These are phyloP conservation scores for Gallinago undulata DNA, from an alignment of 2,113 vertebrate species.

Conservation along the genomic window DNA sequence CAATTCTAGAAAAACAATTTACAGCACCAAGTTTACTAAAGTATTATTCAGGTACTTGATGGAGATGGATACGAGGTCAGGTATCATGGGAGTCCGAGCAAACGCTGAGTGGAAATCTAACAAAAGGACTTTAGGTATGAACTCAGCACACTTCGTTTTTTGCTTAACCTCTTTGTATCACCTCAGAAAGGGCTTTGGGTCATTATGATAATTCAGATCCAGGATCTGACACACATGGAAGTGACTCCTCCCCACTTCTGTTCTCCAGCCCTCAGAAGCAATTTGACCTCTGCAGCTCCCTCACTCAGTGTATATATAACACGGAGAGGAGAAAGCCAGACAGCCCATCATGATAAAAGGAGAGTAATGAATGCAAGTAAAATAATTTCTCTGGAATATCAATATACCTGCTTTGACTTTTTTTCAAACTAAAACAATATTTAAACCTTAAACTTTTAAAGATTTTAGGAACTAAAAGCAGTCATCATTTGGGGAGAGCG, in stretches of 20 bases:
- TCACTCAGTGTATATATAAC: background rate
- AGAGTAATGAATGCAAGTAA: background rate
- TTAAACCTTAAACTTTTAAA: background rate
- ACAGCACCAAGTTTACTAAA: background rate
- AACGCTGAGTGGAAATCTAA: background rate
- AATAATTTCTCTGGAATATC: background rate
- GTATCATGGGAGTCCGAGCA: background rate
- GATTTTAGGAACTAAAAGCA: background rate
- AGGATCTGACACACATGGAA: background rate
- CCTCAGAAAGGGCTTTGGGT: background rate
- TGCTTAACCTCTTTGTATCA: background rate
- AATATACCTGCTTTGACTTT: fast-evolving
- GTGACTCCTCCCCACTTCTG: background rate
- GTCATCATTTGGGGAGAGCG: background rate
- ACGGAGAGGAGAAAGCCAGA: background rate
- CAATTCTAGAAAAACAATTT: background rate
- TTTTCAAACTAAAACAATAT: background rate
- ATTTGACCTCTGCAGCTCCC: background rate
- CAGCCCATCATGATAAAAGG: background rate
- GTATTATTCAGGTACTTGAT: background rate
- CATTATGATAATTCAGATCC: background rate
- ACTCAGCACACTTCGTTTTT: background rate
- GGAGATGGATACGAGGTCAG: background rate
- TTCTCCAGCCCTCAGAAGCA: background rate
- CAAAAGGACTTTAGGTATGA: background rate